Base-by-base conservation (phyloP, 2,113 vertebrate species). In the Pavo muticus region DNA sequence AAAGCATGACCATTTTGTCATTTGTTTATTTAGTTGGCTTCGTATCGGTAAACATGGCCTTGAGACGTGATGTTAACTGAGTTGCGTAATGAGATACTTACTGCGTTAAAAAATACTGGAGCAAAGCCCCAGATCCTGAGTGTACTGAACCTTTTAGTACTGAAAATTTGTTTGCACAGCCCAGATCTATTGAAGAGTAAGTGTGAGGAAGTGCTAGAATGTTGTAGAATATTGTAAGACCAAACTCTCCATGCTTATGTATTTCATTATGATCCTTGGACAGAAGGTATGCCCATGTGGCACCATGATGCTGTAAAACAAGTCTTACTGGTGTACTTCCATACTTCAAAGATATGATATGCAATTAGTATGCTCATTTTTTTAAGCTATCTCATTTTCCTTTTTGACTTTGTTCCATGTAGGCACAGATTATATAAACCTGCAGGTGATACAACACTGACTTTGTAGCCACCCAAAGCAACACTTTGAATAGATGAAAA, bases 321-420 rank as follows among this genome's bases (percentile, higher is more conserved):
- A 2, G 17, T 0, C 1, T 24, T 64, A 24, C 60, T 80, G 47
- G 13, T 25, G 18, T 19, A 56, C 21, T 8, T 48, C 7, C 2
- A 0, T 30, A 7, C 17, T 14, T 3, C 25, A 35, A 23, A 37
- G 17, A 37, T 37, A 47, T 9, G 8, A 52, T 59, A 20, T 70
- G 10, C 20, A 90, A 85, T 63, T 50, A 37, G 29, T 10, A 56
- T 14, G 16, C 4, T 27, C 4, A 32, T 45, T 69, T 47, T 42
- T 69, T 76, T 57, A 88, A 75, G 17, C 35, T 50, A 5, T 24
- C 2, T 0, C 32, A 25, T 64, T 79, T 83, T 69, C 13, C 11
- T 85, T 88, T 14, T 23, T 29, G 4, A 29, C 16, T 29, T 37
- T 64, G 11, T 12, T 56, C 35, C 56, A 13, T 11, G 18, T 50